These are phyloP conservation scores for Gulo gulo DNA, from an alignment of 2,113 vertebrate genomes.

Conservation along the genomic window DNA sequence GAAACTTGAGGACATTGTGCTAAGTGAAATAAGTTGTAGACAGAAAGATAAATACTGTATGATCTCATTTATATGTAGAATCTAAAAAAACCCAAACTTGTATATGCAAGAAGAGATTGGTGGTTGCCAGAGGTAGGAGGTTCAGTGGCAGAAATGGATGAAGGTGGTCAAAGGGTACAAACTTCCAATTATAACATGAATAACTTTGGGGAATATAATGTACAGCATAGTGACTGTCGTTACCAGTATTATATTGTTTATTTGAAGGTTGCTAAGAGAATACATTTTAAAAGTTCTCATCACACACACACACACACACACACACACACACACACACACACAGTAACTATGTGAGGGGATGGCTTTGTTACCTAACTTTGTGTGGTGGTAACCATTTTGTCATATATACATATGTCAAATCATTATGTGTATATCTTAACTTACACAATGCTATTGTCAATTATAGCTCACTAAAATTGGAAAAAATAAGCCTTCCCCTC, in stretches of 20 bases:
- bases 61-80: background rate
- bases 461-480: background rate
- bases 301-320: background rate
- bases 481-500: background rate
- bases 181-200: background rate
- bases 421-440: background rate
- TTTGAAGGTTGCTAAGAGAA: background rate
- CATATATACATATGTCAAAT: background rate
- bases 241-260: background rate
- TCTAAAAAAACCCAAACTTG: background rate
- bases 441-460: background rate
- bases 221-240: background rate
- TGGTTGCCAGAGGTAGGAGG: background rate
- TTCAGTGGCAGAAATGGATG: background rate
- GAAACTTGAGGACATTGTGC: background rate
- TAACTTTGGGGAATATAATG: background rate
- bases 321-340: background rate
- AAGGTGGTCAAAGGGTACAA: background rate
- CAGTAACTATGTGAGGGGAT: background rate
- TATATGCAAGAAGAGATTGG: background rate
- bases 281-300: background rate
- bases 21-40: background rate
- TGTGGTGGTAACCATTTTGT: background rate
- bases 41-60: background rate
- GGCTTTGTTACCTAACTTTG: background rate